phyloP scores from a whole-genome alignment of 2,888 invertebrate species.

The Andrena haemorrhoa region DNA sequence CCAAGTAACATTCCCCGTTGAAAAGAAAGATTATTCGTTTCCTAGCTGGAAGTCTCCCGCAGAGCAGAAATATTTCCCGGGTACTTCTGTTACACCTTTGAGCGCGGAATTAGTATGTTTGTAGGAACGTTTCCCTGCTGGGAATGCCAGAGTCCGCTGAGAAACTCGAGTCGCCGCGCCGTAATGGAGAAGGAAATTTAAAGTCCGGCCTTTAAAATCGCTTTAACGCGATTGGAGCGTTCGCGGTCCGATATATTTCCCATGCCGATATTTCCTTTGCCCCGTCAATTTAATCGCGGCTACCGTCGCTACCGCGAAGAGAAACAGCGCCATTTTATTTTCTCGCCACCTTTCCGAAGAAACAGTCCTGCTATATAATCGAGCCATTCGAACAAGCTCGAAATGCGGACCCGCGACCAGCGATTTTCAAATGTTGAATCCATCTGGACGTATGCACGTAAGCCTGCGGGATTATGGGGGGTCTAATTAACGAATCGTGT shows the following conservation, averaged over 20 bases:
- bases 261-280: slow-evolving; percentile 10
- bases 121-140: neutral
- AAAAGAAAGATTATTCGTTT: neutral
- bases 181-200: slow-evolving; percentile 39
- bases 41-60: neutral
- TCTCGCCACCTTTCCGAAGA: neutral
- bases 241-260: slow-evolving; percentile 35
- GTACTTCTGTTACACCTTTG: neutral
- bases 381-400: neutral
- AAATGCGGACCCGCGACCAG: neutral
- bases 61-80: slow-evolving; percentile 3
- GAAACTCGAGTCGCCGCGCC: neutral
- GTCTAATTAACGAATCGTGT: slow-evolving; percentile 49
- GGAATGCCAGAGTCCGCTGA: neutral
- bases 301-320: neutral
- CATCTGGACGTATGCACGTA: slow-evolving; percentile 1
- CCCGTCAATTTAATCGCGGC: slow-evolving; percentile 26
- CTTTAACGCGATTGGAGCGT: slow-evolving; percentile 33
- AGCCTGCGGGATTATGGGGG: slow-evolving; percentile 46
- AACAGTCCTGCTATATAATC: slow-evolving; percentile 37
- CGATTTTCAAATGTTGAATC: slow-evolving; percentile 22
- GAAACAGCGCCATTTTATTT: neutral
- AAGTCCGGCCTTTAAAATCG: slow-evolving; percentile 11
- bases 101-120: slow-evolving; percentile 15
- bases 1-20: neutral